Conservation (phyloP, 2,113 vertebrate genomes). For the Zosterops lateralis region DNA sequence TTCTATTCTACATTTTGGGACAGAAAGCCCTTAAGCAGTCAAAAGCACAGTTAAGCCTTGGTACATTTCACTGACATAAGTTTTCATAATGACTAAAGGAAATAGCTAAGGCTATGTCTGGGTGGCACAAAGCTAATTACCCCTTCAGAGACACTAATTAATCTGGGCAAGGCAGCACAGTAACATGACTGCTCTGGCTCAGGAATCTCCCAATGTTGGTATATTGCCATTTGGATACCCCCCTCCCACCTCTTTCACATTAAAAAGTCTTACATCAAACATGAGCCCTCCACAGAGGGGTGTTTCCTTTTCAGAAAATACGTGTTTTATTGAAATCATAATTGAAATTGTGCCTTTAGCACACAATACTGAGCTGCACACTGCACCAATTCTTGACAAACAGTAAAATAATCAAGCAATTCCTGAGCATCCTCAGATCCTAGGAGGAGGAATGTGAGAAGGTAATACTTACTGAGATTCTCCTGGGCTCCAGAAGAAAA, state of each 20-base stretch:
- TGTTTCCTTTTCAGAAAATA: not conserved
- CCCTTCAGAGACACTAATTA: constrained; percentile 9
- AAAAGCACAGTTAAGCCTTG: not conserved
- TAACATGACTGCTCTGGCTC: not conserved
- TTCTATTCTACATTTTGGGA: not conserved
- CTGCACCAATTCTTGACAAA: not conserved
- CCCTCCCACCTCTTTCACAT: not conserved
- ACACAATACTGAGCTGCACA: not conserved
- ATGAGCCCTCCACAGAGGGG: accelerated
- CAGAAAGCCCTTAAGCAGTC: not conserved
- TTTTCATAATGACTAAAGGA: not conserved
- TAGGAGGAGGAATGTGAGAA: not conserved
- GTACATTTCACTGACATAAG: not conserved
- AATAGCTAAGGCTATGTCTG: not conserved
- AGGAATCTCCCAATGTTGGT: not conserved
- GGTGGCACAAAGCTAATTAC: constrained; percentile 21
- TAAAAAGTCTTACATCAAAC: not conserved
- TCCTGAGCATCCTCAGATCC: not conserved
- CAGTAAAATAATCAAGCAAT: not conserved
- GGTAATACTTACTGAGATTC: accelerated
- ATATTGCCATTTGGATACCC: not conserved
- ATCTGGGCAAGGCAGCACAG: not conserved
- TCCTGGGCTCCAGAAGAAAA: not conserved
- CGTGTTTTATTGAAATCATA: not conserved
- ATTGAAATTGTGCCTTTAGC: not conserved